Evolutionary conservation across 2,888 invertebrate genomes (phyloP).

Genomic region (Mesorhabditis spiculigera): DNA sequence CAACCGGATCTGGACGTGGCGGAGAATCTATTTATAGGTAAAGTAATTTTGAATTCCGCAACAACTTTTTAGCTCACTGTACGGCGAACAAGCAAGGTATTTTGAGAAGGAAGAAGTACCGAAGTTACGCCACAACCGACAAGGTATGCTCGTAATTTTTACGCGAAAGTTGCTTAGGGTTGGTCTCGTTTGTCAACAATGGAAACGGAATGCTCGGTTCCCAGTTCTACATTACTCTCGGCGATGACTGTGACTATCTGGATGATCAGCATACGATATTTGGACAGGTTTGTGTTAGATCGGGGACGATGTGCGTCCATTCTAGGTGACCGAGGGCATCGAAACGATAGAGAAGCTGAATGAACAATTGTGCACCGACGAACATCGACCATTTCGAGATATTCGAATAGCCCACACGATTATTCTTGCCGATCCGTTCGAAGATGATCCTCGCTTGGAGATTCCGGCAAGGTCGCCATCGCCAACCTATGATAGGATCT

Average conservation of each 20-base stretch:
- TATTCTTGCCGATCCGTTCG: constrained; percentile 89
- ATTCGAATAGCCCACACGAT: constrained; percentile 94
- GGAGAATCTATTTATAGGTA: constrained; percentile 84
- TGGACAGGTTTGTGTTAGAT: constrained; percentile 69
- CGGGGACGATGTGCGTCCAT: neutral
- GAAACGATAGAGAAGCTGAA: constrained; percentile 79
- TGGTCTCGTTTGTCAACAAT: constrained; percentile 72
- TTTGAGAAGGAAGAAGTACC: constrained; percentile 88
- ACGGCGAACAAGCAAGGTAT: constrained; percentile 63
- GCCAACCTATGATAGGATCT: constrained; percentile 71
- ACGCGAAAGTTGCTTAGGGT: constrained; percentile 30
- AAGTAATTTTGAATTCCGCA: constrained; percentile 15
- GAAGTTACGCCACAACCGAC: constrained; percentile 80
- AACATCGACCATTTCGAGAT: constrained; percentile 86
- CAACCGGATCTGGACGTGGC: constrained; percentile 82
- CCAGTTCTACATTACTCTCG: constrained; percentile 92
- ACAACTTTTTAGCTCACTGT: constrained; percentile 24
- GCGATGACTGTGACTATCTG: constrained; percentile 76
- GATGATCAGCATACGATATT: constrained; percentile 88
- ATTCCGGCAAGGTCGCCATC: constrained; percentile 84
- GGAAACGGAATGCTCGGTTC: constrained; percentile 80
- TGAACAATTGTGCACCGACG: constrained; percentile 85
- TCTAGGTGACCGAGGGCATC: constrained; percentile 78
- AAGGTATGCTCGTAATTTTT: constrained; percentile 65
- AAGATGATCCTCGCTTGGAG: constrained; percentile 76